phyloP scores from a whole-genome alignment of 1,140 invertebrate genomes.

The Ips typographus region DNA sequence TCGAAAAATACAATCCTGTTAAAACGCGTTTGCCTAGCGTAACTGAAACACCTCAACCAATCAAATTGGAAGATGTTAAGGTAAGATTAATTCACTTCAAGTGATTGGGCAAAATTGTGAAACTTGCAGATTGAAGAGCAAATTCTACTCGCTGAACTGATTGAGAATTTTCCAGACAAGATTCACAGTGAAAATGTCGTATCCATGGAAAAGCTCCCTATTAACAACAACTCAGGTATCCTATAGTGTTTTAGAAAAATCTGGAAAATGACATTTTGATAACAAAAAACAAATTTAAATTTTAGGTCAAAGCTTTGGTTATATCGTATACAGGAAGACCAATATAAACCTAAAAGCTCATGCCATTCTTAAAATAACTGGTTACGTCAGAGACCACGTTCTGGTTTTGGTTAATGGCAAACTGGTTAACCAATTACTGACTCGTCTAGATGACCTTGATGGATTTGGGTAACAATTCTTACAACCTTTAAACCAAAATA shows the following conservation, averaged over 20 bases:
- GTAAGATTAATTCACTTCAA: background rate
- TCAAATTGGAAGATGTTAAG: slow-evolving; percentile 11
- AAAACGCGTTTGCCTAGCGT: slow-evolving; percentile 50
- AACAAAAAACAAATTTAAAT: too few relatives aligned
- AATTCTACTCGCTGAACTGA: slow-evolving; percentile 45
- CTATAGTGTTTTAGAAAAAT: too few relatives aligned
- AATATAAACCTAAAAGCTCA: slow-evolving; percentile 39
- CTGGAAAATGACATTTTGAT: slow-evolving; percentile 23
- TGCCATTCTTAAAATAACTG: slow-evolving; percentile 51
- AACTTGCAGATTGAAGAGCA: slow-evolving; percentile 31
- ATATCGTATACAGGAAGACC: slow-evolving; percentile 56
- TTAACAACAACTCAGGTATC: slow-evolving; percentile 52
- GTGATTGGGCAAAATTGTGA: too few relatives aligned
- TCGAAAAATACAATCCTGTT: slow-evolving; percentile 50
- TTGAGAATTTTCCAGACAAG: slow-evolving; percentile 39
- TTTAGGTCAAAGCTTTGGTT: slow-evolving; percentile 61
- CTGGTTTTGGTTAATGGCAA: slow-evolving; percentile 55
- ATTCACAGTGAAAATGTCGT: slow-evolving; percentile 40
- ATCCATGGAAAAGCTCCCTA: slow-evolving; percentile 59
- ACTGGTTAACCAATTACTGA: slow-evolving; percentile 48
- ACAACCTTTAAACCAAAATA: background rate
- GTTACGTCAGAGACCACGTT: slow-evolving; percentile 57
- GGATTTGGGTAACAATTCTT: slow-evolving; percentile 40
- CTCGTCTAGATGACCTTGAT: slow-evolving; percentile 44
- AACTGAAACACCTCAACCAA: slow-evolving; percentile 31